Evolutionary conservation across 1,140 invertebrate species (phyloP).

Genomic region (Xylocopa sonorina): DNA sequence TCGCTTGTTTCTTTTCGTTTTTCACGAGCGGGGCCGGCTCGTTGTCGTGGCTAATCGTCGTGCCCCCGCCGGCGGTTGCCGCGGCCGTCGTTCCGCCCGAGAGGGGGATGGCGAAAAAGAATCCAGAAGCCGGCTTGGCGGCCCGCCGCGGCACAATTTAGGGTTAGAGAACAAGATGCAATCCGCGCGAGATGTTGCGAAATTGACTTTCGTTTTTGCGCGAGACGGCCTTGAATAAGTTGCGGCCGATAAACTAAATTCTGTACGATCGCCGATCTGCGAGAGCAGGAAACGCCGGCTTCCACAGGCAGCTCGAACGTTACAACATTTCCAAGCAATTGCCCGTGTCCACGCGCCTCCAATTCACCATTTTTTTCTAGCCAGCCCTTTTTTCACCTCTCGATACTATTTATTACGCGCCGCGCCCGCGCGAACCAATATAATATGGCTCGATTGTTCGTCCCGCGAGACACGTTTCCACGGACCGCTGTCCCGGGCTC

Average conservation of each 20-base stretch:
- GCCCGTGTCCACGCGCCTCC: constrained; percentile 34
- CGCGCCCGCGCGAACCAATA: not conserved
- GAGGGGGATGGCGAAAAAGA: not conserved
- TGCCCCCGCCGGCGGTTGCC: not conserved
- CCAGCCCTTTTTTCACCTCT: not conserved
- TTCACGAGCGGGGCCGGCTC: not conserved
- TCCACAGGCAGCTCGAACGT: constrained; percentile 31
- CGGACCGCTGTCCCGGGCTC: not conserved
- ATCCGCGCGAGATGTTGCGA: constrained; percentile 21
- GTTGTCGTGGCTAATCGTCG: not conserved
- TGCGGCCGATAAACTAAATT: constrained; percentile 17
- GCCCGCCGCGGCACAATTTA: constrained; percentile 9
- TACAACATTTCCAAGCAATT: constrained; percentile 27
- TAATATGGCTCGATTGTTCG: not conserved
- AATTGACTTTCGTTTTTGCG: constrained; percentile 41
- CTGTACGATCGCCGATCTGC: not conserved
- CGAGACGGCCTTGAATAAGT: constrained; percentile 38
- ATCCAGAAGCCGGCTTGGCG: too few relatives aligned
- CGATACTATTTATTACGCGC: not conserved
- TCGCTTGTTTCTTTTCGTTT: not conserved
- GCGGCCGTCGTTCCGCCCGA: too few relatives aligned
- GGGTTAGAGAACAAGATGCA: constrained; percentile 34
- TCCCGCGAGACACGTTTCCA: not conserved
- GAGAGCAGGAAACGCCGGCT: constrained; percentile 36
- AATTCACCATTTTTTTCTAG: not conserved